Evolutionary conservation across 1,140 invertebrate genomes (phyloP), one percentile per base, ranked within the genome.

Genomic region (Globodera ellingtonae): DNA sequence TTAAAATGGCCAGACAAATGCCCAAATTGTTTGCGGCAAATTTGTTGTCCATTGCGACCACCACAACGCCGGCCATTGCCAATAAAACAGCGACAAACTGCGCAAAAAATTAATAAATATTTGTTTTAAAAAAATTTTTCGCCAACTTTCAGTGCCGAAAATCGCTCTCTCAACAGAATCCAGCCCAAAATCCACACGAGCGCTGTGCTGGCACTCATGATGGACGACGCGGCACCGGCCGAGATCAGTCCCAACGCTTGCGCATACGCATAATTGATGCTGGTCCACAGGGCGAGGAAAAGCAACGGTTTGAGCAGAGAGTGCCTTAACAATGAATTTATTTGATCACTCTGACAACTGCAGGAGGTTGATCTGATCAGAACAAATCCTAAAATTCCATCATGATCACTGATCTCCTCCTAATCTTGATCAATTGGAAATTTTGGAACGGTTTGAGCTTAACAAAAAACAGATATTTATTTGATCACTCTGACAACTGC

Each of bases 131-230:
- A 50, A 62, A 72, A 10, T 50, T 52, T 82, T 6, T 46, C 81
- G n/a, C 24, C n/a, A 8, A 83, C 81, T 52, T 84, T 84, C 24
- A 83, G 44, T 46, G 79, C 8, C 13, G 50, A 47, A 80, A 83
- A 84, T 18, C 52, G 48, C 47, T 72, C 74, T 47, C 72, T 56
- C 9, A 83, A 65, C 15, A 83, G 24, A 15, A 84, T 46, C 82
- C 81, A 86, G 4, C 79, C 81, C n/a, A 88, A 70, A 52, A 89
- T 73, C 73, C 86, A 88, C 24, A 88, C 86, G 44, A 89, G 84
- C n/a, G 87, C 87, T 6, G 83, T 80, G 80, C 89, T 89, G 46
- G 82, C 79, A 15, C 81, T 84, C 77, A 85, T 84, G 13, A 88
- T 85, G 6, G 83, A 78, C 10, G 85, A 79, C 24, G 88, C 86